These are phyloP conservation scores for Sphecodes monilicornis DNA, from an alignment of 2,888 invertebrate species.

Conservation along the genomic window DNA sequence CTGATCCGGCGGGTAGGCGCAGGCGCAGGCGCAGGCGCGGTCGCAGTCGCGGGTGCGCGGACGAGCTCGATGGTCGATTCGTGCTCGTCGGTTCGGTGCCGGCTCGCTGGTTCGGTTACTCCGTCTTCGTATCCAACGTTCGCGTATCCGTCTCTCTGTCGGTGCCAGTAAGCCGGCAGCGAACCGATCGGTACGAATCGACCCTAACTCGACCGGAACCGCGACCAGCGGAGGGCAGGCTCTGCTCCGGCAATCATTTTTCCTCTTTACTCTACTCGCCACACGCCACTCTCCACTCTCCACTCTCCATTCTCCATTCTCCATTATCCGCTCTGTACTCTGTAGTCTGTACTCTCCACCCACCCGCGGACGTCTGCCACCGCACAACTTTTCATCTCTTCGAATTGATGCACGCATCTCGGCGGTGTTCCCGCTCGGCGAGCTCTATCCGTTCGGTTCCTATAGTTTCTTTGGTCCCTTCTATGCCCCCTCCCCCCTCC, in stretches of 20 bases:
- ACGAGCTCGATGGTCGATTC: no score
- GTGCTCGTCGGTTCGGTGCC: no score
- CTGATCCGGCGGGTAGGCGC: not conserved
- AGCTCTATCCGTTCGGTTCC: not conserved
- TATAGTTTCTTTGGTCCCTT: not conserved
- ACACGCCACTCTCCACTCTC: not conserved
- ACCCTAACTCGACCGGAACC: not conserved
- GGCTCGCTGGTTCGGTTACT: no score
- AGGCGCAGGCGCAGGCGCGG: no score
- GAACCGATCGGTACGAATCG: no score
- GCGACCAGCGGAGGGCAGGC: slow-evolving; percentile 20
- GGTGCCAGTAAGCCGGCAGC: no score
- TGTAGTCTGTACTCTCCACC: slow-evolving; percentile 12
- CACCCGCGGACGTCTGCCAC: slow-evolving; percentile 10
- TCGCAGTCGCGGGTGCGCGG: no score
- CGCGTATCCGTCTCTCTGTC: no score
- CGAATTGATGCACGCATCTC: slow-evolving; percentile 51
- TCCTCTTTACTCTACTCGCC: slow-evolving; percentile 2
- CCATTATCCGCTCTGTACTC: not conserved
- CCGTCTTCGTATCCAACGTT: no score
- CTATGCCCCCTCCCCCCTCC: not conserved
- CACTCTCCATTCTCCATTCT: not conserved
- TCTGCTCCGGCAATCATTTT: slow-evolving; percentile 56
- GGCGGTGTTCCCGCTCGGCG: slow-evolving; percentile 4
- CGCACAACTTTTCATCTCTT: slow-evolving; percentile 58